Evolutionary conservation across 2,888 invertebrate genomes (phyloP).

Genomic region (Lepidochitona cinerea): DNA sequence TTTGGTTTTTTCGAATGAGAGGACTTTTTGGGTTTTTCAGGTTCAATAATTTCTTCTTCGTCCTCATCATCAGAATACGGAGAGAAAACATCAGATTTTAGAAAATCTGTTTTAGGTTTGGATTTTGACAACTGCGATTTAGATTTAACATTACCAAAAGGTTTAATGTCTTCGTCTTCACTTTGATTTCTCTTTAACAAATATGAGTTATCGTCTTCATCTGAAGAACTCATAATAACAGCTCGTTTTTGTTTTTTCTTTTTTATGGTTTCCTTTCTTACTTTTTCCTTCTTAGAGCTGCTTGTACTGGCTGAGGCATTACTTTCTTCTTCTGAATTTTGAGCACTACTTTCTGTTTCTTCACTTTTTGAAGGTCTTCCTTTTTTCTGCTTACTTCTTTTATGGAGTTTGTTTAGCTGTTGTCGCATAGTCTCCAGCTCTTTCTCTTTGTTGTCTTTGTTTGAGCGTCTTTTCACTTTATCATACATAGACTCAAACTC

Average conservation of each 20-base stretch:
- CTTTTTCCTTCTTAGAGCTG: slow-evolving; percentile 8
- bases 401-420: slow-evolving; percentile 43
- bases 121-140: slow-evolving; percentile 9
- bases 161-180: slow-evolving; percentile 9
- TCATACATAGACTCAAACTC: slow-evolving; percentile 96
- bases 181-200: slow-evolving; percentile 7
- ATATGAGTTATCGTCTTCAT: neutral
- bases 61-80: slow-evolving; percentile 6
- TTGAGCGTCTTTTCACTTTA: slow-evolving; percentile 74
- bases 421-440: slow-evolving; percentile 69
- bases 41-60: neutral
- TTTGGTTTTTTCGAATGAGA: neutral
- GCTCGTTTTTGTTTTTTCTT: slow-evolving; percentile 22
- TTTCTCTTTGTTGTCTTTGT: slow-evolving; percentile 50
- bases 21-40: slow-evolving; percentile 4
- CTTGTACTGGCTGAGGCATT: slow-evolving; percentile 6
- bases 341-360: slow-evolving; percentile 46
- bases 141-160: neutral
- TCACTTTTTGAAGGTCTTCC: slow-evolving; percentile 39
- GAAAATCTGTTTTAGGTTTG: neutral
- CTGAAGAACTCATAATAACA: slow-evolving; percentile 23
- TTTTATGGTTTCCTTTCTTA: slow-evolving; percentile 5
- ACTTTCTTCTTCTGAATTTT: slow-evolving; percentile 46
- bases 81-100: slow-evolving; percentile 2
- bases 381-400: slow-evolving; percentile 52